phyloP scores from a whole-genome alignment of 30 jellyfish, hydroid and myxozoan genomes.

The Phacellophora camtschatica region DNA sequence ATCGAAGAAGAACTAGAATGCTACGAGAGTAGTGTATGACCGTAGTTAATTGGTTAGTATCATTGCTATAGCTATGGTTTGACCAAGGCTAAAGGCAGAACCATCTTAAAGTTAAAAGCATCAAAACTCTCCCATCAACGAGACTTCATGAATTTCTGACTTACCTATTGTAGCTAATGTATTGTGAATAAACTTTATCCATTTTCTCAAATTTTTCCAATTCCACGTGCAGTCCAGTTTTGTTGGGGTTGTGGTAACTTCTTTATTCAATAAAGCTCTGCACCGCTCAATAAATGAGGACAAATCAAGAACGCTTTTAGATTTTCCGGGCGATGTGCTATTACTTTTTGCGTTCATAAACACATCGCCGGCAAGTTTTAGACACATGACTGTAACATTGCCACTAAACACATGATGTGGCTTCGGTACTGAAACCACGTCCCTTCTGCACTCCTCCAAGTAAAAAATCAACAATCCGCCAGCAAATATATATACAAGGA shows the following conservation, averaged over 20 bases:
- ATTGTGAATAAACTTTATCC: conserved; percentile 52
- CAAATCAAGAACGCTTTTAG: not conserved
- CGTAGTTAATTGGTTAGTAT: no score
- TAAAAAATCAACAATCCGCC: conserved; percentile 39
- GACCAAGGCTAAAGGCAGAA: no score
- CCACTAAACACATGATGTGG: not conserved
- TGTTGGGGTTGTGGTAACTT: not conserved
- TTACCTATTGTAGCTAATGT: conserved; percentile 54
- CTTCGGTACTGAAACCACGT: not conserved
- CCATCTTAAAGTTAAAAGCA: no score
- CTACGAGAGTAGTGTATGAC: no score
- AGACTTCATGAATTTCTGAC: not conserved
- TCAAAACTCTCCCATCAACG: no score
- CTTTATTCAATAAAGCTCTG: not conserved
- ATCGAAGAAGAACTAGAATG: no score
- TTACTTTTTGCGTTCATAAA: not conserved
- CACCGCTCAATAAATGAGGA: not conserved
- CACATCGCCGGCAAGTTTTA: not conserved
- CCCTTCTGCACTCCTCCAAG: conserved; percentile 47
- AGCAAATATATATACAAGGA: conserved; percentile 44
- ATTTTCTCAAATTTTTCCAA: conserved; percentile 33
- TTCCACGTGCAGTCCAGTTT: conserved; percentile 27
- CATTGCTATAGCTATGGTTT: no score
- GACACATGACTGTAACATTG: conserved; percentile 22
- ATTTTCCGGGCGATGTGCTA: not conserved